Base-by-base conservation (phyloP, 2,797 vertebrate genomes). In the Notolepis coatsorum region DNA sequence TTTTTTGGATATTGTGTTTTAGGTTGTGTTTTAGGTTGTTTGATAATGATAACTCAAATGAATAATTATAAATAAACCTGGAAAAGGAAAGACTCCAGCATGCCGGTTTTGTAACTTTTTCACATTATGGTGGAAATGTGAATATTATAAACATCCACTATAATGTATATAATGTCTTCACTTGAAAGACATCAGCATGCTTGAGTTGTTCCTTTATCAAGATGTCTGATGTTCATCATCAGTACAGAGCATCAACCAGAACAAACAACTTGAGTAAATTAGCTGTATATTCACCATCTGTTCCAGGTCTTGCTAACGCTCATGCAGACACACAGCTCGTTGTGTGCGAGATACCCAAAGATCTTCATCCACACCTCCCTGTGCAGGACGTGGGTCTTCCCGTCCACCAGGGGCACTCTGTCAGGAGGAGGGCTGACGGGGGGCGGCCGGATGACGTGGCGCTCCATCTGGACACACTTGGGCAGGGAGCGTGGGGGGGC, bases 291-390 rank as follows among this genome's bases (percentile, higher is more conserved):
- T 95, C 90, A 99, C 98, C 98, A 99, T 94, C 97, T 93, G 91
- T 99, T 99, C 97, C 97, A 99, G 30, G 98, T 99, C 92, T 96
- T 96, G 93, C 96, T 98, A 43, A 98, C 95, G 68, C 95, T 93
- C 98, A 99, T 99, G 88, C 96, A 99, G 79, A 97, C 92, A 46
- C 98, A 99, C 72, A 99, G 93, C 87, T 99, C 96, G 55, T 93
- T 92, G 92, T 98, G 97, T 57, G 94, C 90, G 90, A 99, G 94
- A 81, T 95, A 93, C 80, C 91, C 82, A 71, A 99, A 99, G 84
- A 98, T 94, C 81, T 94, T 95, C 96, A 99, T 95, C 97, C 98
- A 99, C 60, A 95, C 92, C 82, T 99, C 97, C 23, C 96, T 90
- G 79, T 97, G 97, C 75, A 96, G 91, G 63, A 91, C 74, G 1